phyloP scores from a whole-genome alignment of 2,113 vertebrate genomes.

The Paramormyrops kingsleyae region DNA sequence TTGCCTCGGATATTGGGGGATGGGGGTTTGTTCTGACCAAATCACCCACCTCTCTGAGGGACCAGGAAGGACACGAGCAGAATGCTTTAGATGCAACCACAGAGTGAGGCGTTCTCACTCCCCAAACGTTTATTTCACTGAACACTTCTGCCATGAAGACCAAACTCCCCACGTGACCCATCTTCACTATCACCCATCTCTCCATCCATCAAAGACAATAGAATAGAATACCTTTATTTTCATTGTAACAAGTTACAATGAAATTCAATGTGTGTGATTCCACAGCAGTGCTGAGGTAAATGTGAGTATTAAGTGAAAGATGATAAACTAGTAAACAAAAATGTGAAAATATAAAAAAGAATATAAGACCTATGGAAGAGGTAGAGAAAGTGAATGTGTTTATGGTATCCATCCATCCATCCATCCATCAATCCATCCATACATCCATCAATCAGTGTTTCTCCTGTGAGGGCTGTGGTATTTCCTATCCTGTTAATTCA shows the following conservation, averaged over 20 bases:
- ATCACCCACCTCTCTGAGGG: neutral
- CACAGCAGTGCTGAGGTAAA: neutral
- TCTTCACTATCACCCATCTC: neutral
- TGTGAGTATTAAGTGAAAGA: neutral
- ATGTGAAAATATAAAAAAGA: neutral
- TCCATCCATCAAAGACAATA: neutral
- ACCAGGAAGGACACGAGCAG: neutral
- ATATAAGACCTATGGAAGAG: neutral
- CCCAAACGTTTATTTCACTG: neutral
- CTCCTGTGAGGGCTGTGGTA: neutral
- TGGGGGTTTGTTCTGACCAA: neutral
- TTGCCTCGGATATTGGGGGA: neutral
- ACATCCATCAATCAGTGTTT: neutral
- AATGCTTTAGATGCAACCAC: constrained; percentile 1
- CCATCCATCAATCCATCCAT: neutral
- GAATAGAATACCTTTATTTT: neutral
- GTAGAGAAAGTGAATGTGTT: neutral
- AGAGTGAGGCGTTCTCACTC: neutral
- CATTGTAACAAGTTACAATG: neutral
- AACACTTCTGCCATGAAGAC: neutral
- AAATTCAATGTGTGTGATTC: neutral
- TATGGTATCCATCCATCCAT: neutral
- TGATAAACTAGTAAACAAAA: neutral
- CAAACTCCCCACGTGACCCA: neutral
- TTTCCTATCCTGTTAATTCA: neutral